Evolutionary conservation across 2,113 vertebrate species (phyloP).

Genomic region (Bombycilla garrulus): DNA sequence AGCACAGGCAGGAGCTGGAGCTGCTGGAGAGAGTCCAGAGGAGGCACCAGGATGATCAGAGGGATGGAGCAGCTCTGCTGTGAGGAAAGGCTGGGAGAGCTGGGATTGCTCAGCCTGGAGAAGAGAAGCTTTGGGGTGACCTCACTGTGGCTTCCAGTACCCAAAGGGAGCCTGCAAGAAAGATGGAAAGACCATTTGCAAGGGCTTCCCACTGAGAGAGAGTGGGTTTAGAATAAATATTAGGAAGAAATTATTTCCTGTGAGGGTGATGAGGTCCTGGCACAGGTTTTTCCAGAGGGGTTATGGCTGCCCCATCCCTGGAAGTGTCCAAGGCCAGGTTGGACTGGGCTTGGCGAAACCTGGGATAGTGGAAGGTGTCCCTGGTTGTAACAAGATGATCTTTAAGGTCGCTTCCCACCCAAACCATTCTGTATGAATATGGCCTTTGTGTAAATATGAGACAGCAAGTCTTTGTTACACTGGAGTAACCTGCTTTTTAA

Average conservation of each 20-base stretch:
- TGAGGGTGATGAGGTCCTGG: accelerated
- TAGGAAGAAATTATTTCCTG: not conserved
- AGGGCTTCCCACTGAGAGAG: not conserved
- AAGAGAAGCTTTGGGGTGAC: not conserved
- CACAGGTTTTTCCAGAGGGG: not conserved
- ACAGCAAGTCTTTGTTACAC: not conserved
- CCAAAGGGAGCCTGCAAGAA: not conserved
- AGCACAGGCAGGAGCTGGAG: not conserved
- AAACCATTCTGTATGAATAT: not conserved
- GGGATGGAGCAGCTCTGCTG: not conserved
- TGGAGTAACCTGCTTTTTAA: not conserved
- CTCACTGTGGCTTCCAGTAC: accelerated
- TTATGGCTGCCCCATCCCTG: not conserved
- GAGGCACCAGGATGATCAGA: not conserved
- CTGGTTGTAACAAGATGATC: accelerated
- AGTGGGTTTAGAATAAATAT: not conserved
- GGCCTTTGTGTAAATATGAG: not conserved
- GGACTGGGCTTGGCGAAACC: accelerated
- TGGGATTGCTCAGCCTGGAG: not conserved
- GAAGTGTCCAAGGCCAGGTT: not conserved
- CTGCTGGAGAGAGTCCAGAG: not conserved
- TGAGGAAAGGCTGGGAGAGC: not conserved
- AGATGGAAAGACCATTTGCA: not conserved
- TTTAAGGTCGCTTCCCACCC: not conserved
- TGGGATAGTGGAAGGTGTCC: not conserved